Conservation (phyloP, 2,888 invertebrate species). For the Podabrus alpinus region DNA sequence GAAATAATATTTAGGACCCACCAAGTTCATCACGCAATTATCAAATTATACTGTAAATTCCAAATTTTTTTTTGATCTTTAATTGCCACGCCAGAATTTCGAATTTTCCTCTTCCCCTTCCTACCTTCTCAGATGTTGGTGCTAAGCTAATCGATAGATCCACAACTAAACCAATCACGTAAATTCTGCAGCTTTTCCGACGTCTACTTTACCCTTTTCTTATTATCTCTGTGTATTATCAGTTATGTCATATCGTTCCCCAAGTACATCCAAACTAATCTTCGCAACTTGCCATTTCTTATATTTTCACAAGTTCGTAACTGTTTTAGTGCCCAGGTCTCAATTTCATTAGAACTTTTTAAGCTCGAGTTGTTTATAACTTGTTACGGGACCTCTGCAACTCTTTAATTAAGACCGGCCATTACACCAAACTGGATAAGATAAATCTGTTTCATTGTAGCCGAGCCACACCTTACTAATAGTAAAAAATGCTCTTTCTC, state of each 20-base stretch:
- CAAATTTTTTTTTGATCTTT: too few species aligned
- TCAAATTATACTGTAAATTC: not conserved
- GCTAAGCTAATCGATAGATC: not conserved
- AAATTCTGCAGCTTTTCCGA: not conserved
- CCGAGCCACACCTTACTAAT: not conserved
- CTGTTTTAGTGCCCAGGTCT: not conserved
- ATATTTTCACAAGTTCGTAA: not conserved
- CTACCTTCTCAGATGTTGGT: not conserved
- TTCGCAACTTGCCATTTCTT: not conserved
- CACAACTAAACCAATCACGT: not conserved
- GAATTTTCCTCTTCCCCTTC: too few species aligned
- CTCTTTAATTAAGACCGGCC: not conserved
- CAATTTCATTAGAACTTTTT: not conserved
- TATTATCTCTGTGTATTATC: not conserved
- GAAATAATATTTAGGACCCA: not conserved
- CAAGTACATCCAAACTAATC: not conserved
- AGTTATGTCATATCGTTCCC: not conserved
- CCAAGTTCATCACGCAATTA: conserved; percentile 5
- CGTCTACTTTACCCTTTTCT: not conserved
- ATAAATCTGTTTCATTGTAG: not conserved
- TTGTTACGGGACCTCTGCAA: not conserved
- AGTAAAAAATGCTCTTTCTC: not conserved
- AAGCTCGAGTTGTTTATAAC: not conserved
- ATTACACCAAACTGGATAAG: not conserved
- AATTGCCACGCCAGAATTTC: too few species aligned